phyloP scores from a whole-genome alignment of 1,140 invertebrate species.

The Drosophila nigrodunni region DNA sequence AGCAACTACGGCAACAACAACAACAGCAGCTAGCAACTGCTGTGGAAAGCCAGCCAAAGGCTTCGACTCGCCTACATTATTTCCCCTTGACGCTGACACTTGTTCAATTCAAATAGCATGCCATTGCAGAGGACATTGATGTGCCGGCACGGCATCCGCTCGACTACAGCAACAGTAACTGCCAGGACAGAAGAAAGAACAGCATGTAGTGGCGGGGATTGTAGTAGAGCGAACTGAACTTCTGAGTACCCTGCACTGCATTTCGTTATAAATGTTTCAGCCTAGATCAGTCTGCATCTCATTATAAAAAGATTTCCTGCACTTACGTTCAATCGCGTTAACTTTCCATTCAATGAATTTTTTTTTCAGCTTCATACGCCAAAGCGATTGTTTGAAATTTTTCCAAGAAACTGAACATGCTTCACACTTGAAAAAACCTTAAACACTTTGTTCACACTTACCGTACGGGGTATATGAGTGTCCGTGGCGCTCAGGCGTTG shows the following conservation, averaged over 20 bases:
- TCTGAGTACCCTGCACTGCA: not conserved
- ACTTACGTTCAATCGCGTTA: no score
- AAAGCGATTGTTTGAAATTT: no score
- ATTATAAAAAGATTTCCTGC: no score
- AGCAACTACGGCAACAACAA: conserved; percentile 11
- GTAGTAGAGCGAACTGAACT: not conserved
- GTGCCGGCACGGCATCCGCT: conserved; percentile 71
- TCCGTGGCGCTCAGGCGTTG: conserved; percentile 5
- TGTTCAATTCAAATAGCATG: conserved; percentile 81
- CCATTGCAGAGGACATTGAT: conserved; percentile 73
- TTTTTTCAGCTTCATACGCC: not conserved
- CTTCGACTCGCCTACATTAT: conserved; percentile 53
- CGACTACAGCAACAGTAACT: conserved; percentile 28
- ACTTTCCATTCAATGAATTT: no score
- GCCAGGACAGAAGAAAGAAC: no score
- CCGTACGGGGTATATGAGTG: no score
- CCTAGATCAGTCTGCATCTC: no score
- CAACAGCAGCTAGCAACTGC: not conserved
- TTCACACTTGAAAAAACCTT: no score
- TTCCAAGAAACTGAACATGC: no score
- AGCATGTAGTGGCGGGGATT: no score
- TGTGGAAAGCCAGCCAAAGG: conserved; percentile 18
- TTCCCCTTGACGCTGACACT: conserved; percentile 78
- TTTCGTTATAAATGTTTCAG: no score
- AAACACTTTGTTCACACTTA: no score